These are phyloP conservation scores for Allolobophora icterica DNA, from an alignment of 2,888 invertebrate species.

Conservation along the genomic window DNA sequence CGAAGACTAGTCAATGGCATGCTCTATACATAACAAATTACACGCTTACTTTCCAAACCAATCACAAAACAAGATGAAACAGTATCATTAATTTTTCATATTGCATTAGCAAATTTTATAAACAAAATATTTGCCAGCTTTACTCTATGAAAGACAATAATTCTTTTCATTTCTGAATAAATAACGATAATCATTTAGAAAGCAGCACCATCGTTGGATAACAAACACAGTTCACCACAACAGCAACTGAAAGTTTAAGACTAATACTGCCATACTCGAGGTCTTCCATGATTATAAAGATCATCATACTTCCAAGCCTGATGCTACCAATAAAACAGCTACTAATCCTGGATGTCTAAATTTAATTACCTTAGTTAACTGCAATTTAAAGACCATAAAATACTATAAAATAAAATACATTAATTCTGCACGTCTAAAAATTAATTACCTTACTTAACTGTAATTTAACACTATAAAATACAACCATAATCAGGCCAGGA, in stretches of 20 bases:
- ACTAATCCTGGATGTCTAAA: neutral
- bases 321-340: neutral
- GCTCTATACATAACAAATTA: too few relatives aligned
- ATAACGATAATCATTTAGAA: neutral
- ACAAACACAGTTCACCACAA: neutral
- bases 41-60: neutral
- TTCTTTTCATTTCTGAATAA: neutral
- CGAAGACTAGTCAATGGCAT: too few relatives aligned
- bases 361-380: neutral
- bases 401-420: too few relatives aligned
- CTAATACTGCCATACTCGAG: neutral
- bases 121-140: neutral
- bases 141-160: neutral
- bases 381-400: neutral
- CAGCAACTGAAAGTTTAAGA: neutral
- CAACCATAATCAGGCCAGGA: neutral
- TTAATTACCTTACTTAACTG: neutral
- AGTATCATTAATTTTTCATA: neutral
- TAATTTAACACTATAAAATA: neutral
- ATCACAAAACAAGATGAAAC: neutral
- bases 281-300: neutral
- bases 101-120: neutral
- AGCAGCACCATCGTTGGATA: neutral
- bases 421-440: neutral
- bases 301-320: neutral